Percentiles rank a stretch among this genome's conserved stretches.
phyloP scores from a whole-genome alignment of 2,888 invertebrate species.

The Caenorhabditis plicata region DNA sequence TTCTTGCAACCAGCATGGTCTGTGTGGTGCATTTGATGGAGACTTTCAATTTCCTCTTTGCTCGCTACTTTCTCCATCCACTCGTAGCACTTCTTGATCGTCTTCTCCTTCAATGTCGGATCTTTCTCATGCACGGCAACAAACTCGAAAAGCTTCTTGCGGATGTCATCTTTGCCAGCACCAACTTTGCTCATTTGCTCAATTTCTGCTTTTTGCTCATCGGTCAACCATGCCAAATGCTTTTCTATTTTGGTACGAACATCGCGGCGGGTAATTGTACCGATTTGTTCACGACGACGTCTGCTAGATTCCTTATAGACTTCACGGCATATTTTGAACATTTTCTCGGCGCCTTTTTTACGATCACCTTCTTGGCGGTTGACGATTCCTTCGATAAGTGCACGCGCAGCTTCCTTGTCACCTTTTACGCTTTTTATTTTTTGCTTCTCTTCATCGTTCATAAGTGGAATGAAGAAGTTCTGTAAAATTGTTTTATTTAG shows the following conservation, averaged over 20 bases:
- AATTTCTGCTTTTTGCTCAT: conserved; percentile 2
- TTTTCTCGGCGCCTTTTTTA: conserved; percentile 29
- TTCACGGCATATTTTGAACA: conserved; percentile 23
- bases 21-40: conserved; percentile 47
- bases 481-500: too few species aligned
- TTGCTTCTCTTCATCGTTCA: conserved; percentile 20
- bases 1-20: conserved; percentile 48
- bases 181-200: conserved; percentile 32
- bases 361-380: conserved; percentile 28
- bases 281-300: conserved; percentile 2
- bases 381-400: conserved; percentile 21
- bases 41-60: conserved; percentile 48
- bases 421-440: conserved; percentile 20
- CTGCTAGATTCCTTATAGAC: conserved; percentile 12
- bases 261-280: conserved; percentile 7
- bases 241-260: conserved; percentile 11
- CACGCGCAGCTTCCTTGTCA: conserved; percentile 13
- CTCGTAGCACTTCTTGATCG: conserved; percentile 42
- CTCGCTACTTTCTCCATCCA: conserved; percentile 52
- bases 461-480: conserved; percentile 30
- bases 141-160: conserved; percentile 42
- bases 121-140: conserved; percentile 30
- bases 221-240: conserved; percentile 5
- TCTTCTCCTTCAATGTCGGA: conserved; percentile 19
- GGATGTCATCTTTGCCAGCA: conserved; percentile 44